phyloP scores from a whole-genome alignment of 2,113 vertebrate species.

The Labrus mixtus region DNA sequence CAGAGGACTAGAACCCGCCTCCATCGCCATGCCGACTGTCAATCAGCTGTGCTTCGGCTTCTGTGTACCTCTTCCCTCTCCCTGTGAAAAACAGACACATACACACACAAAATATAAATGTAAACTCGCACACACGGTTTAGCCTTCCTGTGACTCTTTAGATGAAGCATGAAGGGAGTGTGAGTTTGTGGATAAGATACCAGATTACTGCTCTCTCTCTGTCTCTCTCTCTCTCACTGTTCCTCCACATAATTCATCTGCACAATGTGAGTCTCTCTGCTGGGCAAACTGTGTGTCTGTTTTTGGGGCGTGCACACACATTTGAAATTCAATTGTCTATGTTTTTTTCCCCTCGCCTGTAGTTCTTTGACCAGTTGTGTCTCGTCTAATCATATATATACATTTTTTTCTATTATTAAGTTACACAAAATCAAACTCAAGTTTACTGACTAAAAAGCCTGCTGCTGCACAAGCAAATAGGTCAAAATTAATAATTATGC shows the following conservation, averaged over 20 bases:
- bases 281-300: slow-evolving; percentile 3
- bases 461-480: not conserved
- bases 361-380: not conserved
- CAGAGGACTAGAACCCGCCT: slow-evolving; percentile 83
- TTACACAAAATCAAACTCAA: not conserved
- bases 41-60: slow-evolving; percentile 76
- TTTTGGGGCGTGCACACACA: not conserved
- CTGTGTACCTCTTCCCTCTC: slow-evolving; percentile 58
- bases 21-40: slow-evolving; percentile 68
- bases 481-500: no score
- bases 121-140: not conserved
- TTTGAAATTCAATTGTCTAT: slow-evolving; percentile 3
- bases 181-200: slow-evolving; percentile 16
- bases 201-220: not conserved
- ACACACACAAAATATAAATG: not conserved
- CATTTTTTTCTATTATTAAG: not conserved
- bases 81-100: slow-evolving; percentile 22
- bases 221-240: not conserved
- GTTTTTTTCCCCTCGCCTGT: not conserved
- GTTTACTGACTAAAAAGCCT: not conserved
- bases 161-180: slow-evolving; percentile 29
- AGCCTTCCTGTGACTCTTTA: slow-evolving; percentile 7
- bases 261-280: slow-evolving; percentile 30
- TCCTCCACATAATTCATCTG: slow-evolving; percentile 8
- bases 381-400: not conserved